Evolutionary conservation across 2,797 vertebrate species (phyloP).

Genomic region (Malurus leucopterus): DNA sequence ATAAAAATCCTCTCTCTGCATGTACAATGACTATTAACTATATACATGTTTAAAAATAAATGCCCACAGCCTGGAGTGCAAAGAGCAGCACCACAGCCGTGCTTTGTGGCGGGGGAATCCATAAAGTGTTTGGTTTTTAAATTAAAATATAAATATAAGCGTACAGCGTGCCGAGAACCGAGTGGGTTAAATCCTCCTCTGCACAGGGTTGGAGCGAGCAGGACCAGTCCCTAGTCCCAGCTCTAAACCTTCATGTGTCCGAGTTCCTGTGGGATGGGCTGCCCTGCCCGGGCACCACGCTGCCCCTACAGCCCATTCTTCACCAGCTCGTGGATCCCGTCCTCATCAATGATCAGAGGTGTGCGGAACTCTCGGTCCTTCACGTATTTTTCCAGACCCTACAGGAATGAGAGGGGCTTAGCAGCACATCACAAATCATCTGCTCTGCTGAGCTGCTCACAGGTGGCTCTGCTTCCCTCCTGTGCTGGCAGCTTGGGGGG

Average conservation of each 20-base stretch:
- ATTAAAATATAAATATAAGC: constrained; percentile 69
- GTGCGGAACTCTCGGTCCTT: constrained; percentile 82
- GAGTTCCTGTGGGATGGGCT: fast-evolving
- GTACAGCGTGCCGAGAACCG: neutral
- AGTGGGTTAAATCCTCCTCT: neutral
- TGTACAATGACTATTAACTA: constrained; percentile 34
- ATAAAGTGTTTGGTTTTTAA: constrained; percentile 16
- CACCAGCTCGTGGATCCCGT: constrained; percentile 82
- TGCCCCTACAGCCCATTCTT: constrained; percentile 82
- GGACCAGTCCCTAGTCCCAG: neutral
- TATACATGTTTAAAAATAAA: constrained; percentile 56
- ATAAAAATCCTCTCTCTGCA: constrained; percentile 43
- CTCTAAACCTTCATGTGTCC: neutral
- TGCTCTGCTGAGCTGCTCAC: neutral
- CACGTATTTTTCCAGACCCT: constrained; percentile 88
- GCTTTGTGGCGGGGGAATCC: neutral
- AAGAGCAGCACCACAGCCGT: neutral
- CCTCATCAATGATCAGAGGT: constrained; percentile 82
- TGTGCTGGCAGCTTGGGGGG: fast-evolving
- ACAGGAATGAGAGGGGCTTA: neutral
- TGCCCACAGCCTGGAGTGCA: constrained; percentile 3
- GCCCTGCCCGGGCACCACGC: neutral
- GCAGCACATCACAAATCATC: fast-evolving
- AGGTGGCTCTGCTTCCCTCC: neutral
- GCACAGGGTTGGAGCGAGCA: neutral